Conservation (phyloP, 92 coral and sea anemone species). For the Nematostella vectensis region DNA sequence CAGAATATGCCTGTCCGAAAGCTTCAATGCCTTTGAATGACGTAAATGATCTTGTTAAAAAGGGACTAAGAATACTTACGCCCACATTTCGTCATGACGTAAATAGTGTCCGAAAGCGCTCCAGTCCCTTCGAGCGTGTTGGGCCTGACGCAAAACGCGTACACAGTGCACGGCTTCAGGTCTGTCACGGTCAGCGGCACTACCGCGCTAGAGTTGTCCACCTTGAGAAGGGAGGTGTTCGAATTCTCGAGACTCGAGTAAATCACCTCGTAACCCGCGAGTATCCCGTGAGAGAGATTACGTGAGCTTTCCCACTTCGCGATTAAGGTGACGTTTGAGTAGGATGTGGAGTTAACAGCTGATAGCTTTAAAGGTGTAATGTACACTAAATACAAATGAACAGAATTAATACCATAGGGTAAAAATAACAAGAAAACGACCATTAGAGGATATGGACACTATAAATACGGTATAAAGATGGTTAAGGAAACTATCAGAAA, state of each 20-base stretch:
- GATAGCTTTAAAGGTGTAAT: background rate
- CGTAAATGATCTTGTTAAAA: background rate
- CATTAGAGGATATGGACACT: too few relatives aligned
- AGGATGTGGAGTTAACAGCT: background rate
- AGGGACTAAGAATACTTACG: too few relatives aligned
- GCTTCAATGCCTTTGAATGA: too few relatives aligned
- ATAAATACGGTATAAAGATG: too few relatives aligned
- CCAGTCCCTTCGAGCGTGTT: background rate
- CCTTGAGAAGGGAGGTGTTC: background rate
- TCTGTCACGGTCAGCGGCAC: background rate
- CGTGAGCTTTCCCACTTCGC: background rate
- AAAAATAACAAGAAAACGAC: too few relatives aligned
- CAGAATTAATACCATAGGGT: too few relatives aligned
- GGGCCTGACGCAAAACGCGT: background rate
- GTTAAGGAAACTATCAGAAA: too few relatives aligned
- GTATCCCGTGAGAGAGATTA: conserved; percentile 16
- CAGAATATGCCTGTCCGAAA: too few relatives aligned
- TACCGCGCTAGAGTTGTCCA: background rate
- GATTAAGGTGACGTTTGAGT: background rate
- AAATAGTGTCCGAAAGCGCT: background rate
- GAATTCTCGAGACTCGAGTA: conserved; percentile 1
- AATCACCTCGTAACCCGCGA: conserved; percentile 1
- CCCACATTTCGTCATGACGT: background rate
- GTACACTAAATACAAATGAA: too few relatives aligned
- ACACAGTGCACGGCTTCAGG: background rate